These are phyloP conservation scores for Ostrea denselamellosa DNA, from an alignment of 1,140 invertebrate species.

Conservation along the genomic window DNA sequence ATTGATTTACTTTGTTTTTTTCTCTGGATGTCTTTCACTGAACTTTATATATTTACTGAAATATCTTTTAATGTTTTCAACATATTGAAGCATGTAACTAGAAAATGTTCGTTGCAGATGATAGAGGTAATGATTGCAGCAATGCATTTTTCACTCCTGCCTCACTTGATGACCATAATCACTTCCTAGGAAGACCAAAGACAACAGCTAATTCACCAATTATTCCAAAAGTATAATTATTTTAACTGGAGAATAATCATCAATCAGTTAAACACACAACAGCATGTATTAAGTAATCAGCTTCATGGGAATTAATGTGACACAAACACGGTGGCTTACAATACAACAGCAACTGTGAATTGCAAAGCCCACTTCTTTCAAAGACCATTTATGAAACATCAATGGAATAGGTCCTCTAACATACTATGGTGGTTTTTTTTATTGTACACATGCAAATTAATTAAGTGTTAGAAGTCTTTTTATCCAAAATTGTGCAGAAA, in stretches of 20 bases:
- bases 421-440: not conserved
- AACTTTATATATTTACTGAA: too few species aligned
- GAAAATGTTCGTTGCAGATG: too few species aligned
- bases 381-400: slow-evolving; percentile 4
- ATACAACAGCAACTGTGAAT: not conserved
- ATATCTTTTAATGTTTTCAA: too few species aligned
- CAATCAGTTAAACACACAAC: not conserved
- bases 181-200: slow-evolving; percentile 5
- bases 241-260: slow-evolving; percentile 24
- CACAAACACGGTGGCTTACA: not conserved
- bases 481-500: not conserved
- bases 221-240: slow-evolving; percentile 1
- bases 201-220: not conserved
- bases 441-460: not conserved
- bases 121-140: not conserved
- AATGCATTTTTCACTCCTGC: not conserved
- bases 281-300: not conserved
- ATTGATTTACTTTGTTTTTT: too few species aligned
- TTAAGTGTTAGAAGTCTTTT: slow-evolving; percentile 1
- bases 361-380: not conserved
- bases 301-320: slow-evolving; percentile 9
- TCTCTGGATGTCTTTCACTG: too few species aligned
- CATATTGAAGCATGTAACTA: too few species aligned
- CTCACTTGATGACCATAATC: not conserved
- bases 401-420: not conserved